Conservation (phyloP, 2,888 invertebrate genomes). For the Steinernema scapterisci region DNA sequence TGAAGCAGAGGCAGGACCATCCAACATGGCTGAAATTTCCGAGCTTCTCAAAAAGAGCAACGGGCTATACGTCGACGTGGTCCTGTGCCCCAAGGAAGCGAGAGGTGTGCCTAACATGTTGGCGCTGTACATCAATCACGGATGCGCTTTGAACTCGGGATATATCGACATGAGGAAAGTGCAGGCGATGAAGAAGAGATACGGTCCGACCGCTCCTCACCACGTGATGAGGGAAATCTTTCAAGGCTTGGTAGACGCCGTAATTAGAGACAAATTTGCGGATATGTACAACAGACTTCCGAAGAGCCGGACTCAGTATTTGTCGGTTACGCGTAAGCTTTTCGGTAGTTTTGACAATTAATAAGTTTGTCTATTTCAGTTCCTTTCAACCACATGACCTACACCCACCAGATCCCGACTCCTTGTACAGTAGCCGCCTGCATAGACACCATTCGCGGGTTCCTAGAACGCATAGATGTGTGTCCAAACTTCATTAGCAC, state of each 20-base stretch:
- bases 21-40: not conserved
- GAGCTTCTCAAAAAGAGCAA: not conserved
- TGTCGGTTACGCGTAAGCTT: not conserved
- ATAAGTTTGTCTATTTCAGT: not conserved
- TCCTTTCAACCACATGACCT: not conserved
- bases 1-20: too few species aligned
- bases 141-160: not conserved
- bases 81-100: not conserved
- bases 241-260: not conserved
- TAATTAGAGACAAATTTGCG: too few species aligned
- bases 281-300: too few species aligned
- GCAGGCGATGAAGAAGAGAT: not conserved
- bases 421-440: not conserved
- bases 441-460: not conserved
- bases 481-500: not conserved
- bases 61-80: not conserved
- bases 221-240: not conserved
- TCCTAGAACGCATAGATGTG: not conserved
- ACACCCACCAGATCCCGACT: not conserved
- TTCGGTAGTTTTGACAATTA: not conserved
- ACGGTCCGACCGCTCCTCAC: not conserved
- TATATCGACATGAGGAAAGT: not conserved
- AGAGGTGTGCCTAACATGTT: not conserved
- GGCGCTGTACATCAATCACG: not conserved
- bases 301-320: too few species aligned